Conservation (phyloP, 2,888 invertebrate species). For the Andrena trimmerana region DNA sequence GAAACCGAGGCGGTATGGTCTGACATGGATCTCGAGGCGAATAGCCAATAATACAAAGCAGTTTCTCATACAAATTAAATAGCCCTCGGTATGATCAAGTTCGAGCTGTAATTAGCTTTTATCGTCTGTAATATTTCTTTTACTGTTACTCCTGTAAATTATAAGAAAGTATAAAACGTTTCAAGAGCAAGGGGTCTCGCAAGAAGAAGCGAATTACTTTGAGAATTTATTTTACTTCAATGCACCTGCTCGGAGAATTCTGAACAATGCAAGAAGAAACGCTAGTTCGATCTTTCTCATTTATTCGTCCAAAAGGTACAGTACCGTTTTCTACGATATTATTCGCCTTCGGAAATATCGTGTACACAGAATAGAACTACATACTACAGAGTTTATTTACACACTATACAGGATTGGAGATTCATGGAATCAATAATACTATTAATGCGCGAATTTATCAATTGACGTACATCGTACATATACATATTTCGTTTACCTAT, state of each 20-base stretch:
- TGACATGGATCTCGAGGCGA: constrained; percentile 88
- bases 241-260: not conserved
- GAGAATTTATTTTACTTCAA: not conserved
- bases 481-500: constrained; percentile 26
- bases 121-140: constrained; percentile 27
- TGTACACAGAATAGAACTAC: constrained; percentile 56
- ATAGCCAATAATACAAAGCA: constrained; percentile 78
- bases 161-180: constrained; percentile 3
- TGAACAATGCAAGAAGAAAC: constrained; percentile 13
- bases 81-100: constrained; percentile 24
- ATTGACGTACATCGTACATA: constrained; percentile 52
- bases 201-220: not conserved
- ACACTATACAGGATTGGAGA: constrained; percentile 59
- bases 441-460: constrained; percentile 52
- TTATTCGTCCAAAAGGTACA: constrained; percentile 57
- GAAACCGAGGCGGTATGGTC: constrained; percentile 88
- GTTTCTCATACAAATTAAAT: constrained; percentile 27
- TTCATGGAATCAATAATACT: constrained; percentile 63
- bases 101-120: constrained; percentile 34
- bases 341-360: constrained; percentile 47
- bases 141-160: constrained; percentile 16
- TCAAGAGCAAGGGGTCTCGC: no score
- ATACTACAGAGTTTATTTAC: constrained; percentile 58
- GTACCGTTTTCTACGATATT: constrained; percentile 48
- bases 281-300: constrained; percentile 20